These are phyloP conservation scores for Tribolium madens DNA, from an alignment of 1,140 invertebrate species.

Conservation along the genomic window DNA sequence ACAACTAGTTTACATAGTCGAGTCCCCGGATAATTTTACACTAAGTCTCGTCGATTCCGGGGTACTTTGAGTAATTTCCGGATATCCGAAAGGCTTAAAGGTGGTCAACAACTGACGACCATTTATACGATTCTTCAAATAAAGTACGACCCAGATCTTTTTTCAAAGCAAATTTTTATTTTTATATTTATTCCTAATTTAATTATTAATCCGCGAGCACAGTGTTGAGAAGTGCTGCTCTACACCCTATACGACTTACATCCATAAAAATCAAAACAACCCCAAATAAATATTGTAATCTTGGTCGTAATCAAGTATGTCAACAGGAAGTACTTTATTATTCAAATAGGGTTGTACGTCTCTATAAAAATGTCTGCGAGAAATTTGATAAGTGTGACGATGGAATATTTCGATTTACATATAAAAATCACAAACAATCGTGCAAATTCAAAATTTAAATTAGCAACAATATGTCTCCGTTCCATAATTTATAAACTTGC, in stretches of 20 bases:
- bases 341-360: slow-evolving; percentile 42
- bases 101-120: too few species aligned
- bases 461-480: background rate
- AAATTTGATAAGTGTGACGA: slow-evolving; percentile 43
- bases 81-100: too few species aligned
- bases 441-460: slow-evolving; percentile 32
- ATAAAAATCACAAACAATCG: slow-evolving; percentile 33
- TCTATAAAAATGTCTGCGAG: slow-evolving; percentile 38
- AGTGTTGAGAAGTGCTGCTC: background rate
- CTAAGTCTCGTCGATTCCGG: too few species aligned
- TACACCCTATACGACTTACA: background rate
- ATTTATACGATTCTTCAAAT: too few species aligned
- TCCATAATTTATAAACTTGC: slow-evolving; percentile 32
- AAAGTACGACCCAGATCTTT: too few species aligned
- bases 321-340: slow-evolving; percentile 40
- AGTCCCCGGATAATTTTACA: too few species aligned
- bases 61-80: too few species aligned
- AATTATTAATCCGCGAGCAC: too few species aligned
- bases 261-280: slow-evolving; percentile 24
- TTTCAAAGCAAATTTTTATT: too few species aligned
- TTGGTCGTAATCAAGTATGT: slow-evolving; percentile 20
- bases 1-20: too few species aligned
- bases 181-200: too few species aligned
- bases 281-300: slow-evolving; percentile 41
- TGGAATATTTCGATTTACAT: slow-evolving; percentile 29